Percentiles rank a stretch among this genome's conserved stretches.
Evolutionary conservation across 2,797 vertebrate genomes (phyloP).

Genomic region (Ataeniobius toweri): DNA sequence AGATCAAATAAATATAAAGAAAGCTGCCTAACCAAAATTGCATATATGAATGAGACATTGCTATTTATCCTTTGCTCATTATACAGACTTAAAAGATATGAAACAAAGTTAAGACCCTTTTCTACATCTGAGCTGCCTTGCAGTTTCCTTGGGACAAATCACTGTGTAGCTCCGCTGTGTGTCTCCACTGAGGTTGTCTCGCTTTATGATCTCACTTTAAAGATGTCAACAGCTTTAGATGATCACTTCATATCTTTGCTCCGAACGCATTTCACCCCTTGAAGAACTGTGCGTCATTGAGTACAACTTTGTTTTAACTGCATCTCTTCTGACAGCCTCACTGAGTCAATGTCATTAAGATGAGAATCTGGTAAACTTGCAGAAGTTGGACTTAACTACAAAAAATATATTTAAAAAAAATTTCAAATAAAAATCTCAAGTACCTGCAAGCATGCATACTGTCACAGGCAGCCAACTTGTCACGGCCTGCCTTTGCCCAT

Average conservation of each 20-base stretch:
- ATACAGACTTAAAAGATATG: neutral
- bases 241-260: constrained; percentile 6
- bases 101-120: neutral
- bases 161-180: neutral
- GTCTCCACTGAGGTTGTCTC: constrained; percentile 2
- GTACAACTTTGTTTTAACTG: neutral
- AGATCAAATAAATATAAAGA: neutral
- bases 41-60: neutral
- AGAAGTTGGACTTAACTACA: constrained; percentile 50
- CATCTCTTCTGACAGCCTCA: neutral
- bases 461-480: constrained; percentile 66
- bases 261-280: constrained; percentile 3
- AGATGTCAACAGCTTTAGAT: constrained; percentile 33
- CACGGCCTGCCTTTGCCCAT: constrained; percentile 37
- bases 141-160: neutral
- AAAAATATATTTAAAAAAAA: neutral
- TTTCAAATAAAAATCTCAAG: neutral
- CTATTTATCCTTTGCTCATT: neutral
- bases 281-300: constrained; percentile 9
- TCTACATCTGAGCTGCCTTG: neutral
- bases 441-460: constrained; percentile 13
- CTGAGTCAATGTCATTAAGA: neutral
- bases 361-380: constrained; percentile 50
- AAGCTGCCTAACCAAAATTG: neutral
- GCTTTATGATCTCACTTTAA: constrained; percentile 29